Percentiles rank a stretch among this genome's conserved stretches.
Evolutionary conservation across 2,888 invertebrate species (phyloP).

Genomic region (Lymantria dispar): DNA sequence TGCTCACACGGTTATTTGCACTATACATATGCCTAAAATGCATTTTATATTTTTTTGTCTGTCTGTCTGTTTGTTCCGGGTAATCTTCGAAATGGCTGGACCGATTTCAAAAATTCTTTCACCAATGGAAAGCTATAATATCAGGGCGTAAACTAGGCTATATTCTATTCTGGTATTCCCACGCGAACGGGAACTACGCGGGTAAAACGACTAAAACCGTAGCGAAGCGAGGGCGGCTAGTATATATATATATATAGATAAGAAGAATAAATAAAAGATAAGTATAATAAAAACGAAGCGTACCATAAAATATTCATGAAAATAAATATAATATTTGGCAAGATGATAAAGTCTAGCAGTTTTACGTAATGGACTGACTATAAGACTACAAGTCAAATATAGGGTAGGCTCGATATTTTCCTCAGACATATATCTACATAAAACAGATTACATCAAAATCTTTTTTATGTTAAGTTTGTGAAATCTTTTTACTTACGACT

Average conservation of each 20-base stretch:
- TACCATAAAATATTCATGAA: slow-evolving; percentile 17
- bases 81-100: too few species aligned
- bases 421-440: slow-evolving; percentile 13
- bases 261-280: slow-evolving; percentile 5
- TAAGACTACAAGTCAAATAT: slow-evolving; percentile 25
- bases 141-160: too few species aligned
- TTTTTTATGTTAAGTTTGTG: slow-evolving; percentile 21
- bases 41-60: too few species aligned
- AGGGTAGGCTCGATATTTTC: slow-evolving; percentile 11
- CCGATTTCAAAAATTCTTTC: too few species aligned
- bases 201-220: too few species aligned
- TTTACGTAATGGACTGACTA: slow-evolving; percentile 5
- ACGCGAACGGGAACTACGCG: too few species aligned
- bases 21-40: too few species aligned
- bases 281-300: background rate
- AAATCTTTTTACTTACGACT: slow-evolving; percentile 21
- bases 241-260: background rate
- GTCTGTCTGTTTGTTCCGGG: too few species aligned
- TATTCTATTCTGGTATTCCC: too few species aligned
- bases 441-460: slow-evolving; percentile 13
- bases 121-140: too few species aligned
- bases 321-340: slow-evolving; percentile 16
- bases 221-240: too few species aligned
- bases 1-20: too few species aligned
- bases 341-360: slow-evolving; percentile 8